Base-by-base conservation (phyloP, 2,113 vertebrate genomes). In the Podiceps cristatus region DNA sequence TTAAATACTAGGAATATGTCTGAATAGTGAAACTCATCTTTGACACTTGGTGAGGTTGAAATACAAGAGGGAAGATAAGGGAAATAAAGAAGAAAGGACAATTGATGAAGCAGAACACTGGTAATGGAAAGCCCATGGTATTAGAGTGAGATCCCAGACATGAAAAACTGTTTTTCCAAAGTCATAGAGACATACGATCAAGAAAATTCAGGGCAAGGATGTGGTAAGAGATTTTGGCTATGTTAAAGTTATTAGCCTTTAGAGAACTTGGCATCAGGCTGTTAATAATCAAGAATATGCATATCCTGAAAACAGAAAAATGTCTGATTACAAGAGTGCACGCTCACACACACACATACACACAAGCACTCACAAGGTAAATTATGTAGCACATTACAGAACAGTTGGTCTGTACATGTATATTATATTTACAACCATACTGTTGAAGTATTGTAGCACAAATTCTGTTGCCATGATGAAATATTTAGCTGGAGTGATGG, bases 401-500 rank as follows among this genome's bases (percentile, higher is more conserved):
- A 42, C 73, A 50, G 72, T 83, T 29, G 50, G 22, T 82, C 33
- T 92, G 24, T 88, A 64, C 72, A 92, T 90, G 73, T 96, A 49
- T 76, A 85, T 84, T 93, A 16, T 67, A 82, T 83, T 96, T 98
- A 91, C 71, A 94, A 86, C 58, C 59, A 62, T 60, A 71, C 22
- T 83, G 55, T 95, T 96, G 45, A 91, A 94, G 56, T 90, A 88
- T 88, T 78, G 91, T 42, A 88, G 31, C n/a, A 79, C 78, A 78
- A 90, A 84, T 84, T 88, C 84, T 88, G n/a, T 76, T 90, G 50
- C 67, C 47, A 18, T 77, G 35, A 92, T 96, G 88, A 97, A 97
- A 96, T 97, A 94, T 95, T 94, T 97, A 82, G 44, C 93, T 87
- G 75, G 42, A 94, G 64, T 93, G 89, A 85, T 97, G 82, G 80